phyloP scores from a whole-genome alignment of 2,113 vertebrate genomes.

The Tapirus terrestris region DNA sequence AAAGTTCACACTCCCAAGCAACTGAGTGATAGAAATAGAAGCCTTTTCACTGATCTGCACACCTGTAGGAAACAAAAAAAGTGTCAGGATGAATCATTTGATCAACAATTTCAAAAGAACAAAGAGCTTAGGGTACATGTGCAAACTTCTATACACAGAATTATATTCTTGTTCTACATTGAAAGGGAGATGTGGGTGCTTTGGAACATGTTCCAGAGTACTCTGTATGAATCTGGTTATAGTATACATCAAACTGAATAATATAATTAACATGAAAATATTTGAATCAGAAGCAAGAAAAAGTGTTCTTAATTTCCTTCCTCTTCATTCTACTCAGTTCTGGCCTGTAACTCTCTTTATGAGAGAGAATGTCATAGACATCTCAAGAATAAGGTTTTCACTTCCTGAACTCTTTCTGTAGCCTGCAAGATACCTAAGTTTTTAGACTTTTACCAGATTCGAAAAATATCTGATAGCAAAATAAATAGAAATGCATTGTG shows the following conservation, averaged over 20 bases:
- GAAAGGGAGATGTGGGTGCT: neutral
- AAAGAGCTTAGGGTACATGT: neutral
- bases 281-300: neutral
- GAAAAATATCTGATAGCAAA: neutral
- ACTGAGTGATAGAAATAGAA: conserved; percentile 69
- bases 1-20: conserved; percentile 76
- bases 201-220: neutral
- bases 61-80: conserved; percentile 74
- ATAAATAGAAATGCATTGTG: neutral
- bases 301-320: neutral
- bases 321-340: neutral
- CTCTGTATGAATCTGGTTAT: neutral
- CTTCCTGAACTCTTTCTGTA: neutral
- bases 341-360: neutral
- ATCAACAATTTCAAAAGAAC: neutral
- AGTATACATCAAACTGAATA: neutral
- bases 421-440: neutral
- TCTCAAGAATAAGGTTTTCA: neutral
- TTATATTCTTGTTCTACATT: neutral
- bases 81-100: neutral
- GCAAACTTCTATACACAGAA: neutral
- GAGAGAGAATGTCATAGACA: neutral
- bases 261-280: neutral
- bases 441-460: neutral
- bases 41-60: conserved; percentile 78